Evolutionary conservation across 2,797 vertebrate species (phyloP).

Genomic region (Myripristis murdjan): DNA sequence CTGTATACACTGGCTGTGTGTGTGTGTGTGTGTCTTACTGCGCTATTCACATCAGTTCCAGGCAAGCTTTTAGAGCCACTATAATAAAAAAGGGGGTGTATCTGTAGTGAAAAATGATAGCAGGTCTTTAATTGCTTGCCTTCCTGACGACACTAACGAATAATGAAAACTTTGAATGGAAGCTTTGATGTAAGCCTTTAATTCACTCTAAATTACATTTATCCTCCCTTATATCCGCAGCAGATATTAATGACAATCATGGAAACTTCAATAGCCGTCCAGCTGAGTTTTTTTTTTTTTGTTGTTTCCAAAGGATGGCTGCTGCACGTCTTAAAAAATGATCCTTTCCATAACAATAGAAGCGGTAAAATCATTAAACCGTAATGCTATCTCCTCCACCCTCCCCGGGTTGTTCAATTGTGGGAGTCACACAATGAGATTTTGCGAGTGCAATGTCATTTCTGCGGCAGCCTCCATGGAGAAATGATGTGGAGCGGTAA

Average conservation of each 20-base stretch:
- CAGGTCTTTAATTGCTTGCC: slow-evolving; percentile 54
- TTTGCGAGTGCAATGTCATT: slow-evolving; percentile 27
- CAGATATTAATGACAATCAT: slow-evolving; percentile 65
- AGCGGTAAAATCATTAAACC: slow-evolving; percentile 44
- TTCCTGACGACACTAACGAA: slow-evolving; percentile 49
- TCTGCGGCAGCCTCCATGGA: slow-evolving; percentile 24
- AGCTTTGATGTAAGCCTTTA: slow-evolving; percentile 65
- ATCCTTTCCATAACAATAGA: slow-evolving; percentile 64
- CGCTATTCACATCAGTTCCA: slow-evolving; percentile 26
- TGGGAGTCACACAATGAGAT: slow-evolving; percentile 36
- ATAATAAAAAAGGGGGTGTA: slow-evolving; percentile 36
- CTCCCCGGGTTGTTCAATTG: slow-evolving; percentile 35
- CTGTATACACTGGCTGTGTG: slow-evolving; percentile 3
- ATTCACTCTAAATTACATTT: slow-evolving; percentile 73
- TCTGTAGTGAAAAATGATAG: slow-evolving; percentile 48
- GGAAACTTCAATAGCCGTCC: slow-evolving; percentile 60
- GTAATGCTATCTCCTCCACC: slow-evolving; percentile 48
- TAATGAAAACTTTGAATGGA: slow-evolving; percentile 62
- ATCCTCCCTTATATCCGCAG: slow-evolving; percentile 66
- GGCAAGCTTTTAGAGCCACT: slow-evolving; percentile 38
- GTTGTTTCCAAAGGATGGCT: slow-evolving; percentile 62
- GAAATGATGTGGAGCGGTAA: background rate
- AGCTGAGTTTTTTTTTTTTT: slow-evolving; percentile 61
- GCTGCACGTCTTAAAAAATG: slow-evolving; percentile 69
- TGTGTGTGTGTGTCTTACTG: slow-evolving; percentile 2